Evolutionary conservation across 2,797 vertebrate genomes (phyloP), one percentile per base, ranked within the genome.

Genomic region (Yasuhikotakia modesta): DNA sequence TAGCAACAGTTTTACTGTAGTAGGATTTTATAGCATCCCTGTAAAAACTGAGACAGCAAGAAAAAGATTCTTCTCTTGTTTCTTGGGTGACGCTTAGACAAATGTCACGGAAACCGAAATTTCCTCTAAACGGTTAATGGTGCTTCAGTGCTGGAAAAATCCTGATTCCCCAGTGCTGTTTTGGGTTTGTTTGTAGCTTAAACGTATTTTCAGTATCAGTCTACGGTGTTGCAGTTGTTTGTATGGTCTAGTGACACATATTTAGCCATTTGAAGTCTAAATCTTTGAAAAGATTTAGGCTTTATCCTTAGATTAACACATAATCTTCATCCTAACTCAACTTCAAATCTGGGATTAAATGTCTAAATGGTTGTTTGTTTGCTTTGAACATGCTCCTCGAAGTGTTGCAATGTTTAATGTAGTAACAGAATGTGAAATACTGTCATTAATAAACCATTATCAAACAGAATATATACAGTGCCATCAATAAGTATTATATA

Each of bases 1-100:
- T 81, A 76, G 82, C 68, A 76, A 81, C 82, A 35, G 52, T 73
- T 46, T 74, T 70, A 70, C 66, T 22, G 71, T 61, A 75, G 72
- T 13, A 70, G 43, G 39, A 60, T 61, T 70, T 46, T 6, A 35
- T 24, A 14, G 32, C 64, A 63, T 78, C 71, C 46, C 67, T 57
- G 63, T 73, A 63, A 53, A 16, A 53, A 53, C 71, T 19, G 52
- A 45, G 46, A 39, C 45, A 4, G 55, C n/a, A 24, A 65, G 39
- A 60, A 48, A 14, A 22, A 57, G 35, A 71, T 58, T 77, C 39
- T 48, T 58, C 35, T 65, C n/a, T 21, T 14, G 76, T 71, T 57
- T 78, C 68, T 71, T 10, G 76, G 67, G 76, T 63, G 68, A 78
- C 21, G 21, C 30, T 5, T 50, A 48, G 65, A 68, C 55, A 50